These are phyloP conservation scores for Papilio gigon DNA, from an alignment of 2,888 invertebrate genomes.

Conservation along the genomic window DNA sequence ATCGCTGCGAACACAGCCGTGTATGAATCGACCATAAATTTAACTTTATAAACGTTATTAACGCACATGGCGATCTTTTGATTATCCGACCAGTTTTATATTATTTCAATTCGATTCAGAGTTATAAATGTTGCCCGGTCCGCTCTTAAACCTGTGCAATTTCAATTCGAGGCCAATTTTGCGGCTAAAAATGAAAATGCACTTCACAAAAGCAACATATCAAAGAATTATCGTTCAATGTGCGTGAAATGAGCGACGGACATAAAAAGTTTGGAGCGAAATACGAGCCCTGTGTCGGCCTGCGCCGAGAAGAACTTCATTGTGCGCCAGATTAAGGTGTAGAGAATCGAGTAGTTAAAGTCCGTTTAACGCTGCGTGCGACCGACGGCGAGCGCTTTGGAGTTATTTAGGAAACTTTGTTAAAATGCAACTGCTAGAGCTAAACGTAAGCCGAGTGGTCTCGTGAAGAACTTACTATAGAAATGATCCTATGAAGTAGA, in stretches of 20 bases:
- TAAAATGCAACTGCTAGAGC: neutral
- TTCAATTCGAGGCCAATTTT: slow-evolving; percentile 63
- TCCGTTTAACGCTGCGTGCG: slow-evolving; percentile 53
- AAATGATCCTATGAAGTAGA: no score
- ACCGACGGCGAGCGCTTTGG: slow-evolving; percentile 46
- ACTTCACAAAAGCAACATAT: slow-evolving; percentile 55
- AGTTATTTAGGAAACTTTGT: neutral
- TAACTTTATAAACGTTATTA: slow-evolving; percentile 64
- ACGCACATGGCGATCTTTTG: slow-evolving; percentile 66
- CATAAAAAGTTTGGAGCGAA: slow-evolving; percentile 73
- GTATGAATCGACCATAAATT: slow-evolving; percentile 63
- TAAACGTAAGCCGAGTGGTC: no score
- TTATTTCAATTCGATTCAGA: slow-evolving; percentile 56
- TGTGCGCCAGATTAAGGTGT: slow-evolving; percentile 75
- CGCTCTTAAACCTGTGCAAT: slow-evolving; percentile 61
- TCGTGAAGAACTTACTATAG: neutral
- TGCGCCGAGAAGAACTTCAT: slow-evolving; percentile 72
- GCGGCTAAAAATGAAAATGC: slow-evolving; percentile 64
- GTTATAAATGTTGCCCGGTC: slow-evolving; percentile 64
- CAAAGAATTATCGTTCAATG: slow-evolving; percentile 62
- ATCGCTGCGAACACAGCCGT: slow-evolving; percentile 59
- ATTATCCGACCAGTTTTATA: slow-evolving; percentile 58
- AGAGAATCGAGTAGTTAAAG: slow-evolving; percentile 75
- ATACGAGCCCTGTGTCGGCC: slow-evolving; percentile 60
- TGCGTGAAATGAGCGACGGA: slow-evolving; percentile 77